Evolutionary conservation across 2,797 vertebrate species (phyloP), one percentile per base, ranked within the genome.

Genomic region (Lagothrix lagotricha): DNA sequence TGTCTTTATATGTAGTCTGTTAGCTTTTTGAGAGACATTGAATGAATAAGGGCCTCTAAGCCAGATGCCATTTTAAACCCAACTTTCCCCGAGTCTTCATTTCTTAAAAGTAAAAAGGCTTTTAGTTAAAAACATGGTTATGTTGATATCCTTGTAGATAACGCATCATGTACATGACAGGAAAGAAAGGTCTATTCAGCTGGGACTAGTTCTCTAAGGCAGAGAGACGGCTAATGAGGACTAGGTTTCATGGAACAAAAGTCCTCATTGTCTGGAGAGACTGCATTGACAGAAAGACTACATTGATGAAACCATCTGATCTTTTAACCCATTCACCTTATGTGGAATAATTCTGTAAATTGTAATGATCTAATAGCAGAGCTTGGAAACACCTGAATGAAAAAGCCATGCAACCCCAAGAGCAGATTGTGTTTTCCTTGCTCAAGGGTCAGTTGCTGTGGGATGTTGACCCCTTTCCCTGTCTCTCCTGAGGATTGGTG

Each of bases 171-270:
- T 94, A 95, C 95, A 96, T 95, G 94, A 91, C 80, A 92, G 64
- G 96, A 95, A 97, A 97, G 90, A 97, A 97, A 97, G 93, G 93
- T 97, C 97, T 97, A 95, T 97, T 97, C 94, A 97, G 75, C 41
- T 88, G 77, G 50, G 94, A 88, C 73, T 30, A 58, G 52, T 80
- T 96, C 72, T 81, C 61, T 44, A 77, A 93, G 89, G 85, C 79
- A 75, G 50, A 39, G 79, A 89, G 88, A 67, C 24, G 52, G 94
- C 91, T 96, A 96, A 93, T 92, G 93, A 97, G 91, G 94, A 97
- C 44, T 93, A 83, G 93, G 41, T 97, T 98, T 98, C 90, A 70
- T 67, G 26, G 92, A 97, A 97, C 96, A 98, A 87, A 89, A 96
- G 96, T 96, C 90, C 80, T 93, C 94, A 96, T 98, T 98, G 97